Evolutionary conservation across 2,113 vertebrate genomes (phyloP), one percentile per base, ranked within the genome.

Genomic region (Pangasianodon hypophthalmus): DNA sequence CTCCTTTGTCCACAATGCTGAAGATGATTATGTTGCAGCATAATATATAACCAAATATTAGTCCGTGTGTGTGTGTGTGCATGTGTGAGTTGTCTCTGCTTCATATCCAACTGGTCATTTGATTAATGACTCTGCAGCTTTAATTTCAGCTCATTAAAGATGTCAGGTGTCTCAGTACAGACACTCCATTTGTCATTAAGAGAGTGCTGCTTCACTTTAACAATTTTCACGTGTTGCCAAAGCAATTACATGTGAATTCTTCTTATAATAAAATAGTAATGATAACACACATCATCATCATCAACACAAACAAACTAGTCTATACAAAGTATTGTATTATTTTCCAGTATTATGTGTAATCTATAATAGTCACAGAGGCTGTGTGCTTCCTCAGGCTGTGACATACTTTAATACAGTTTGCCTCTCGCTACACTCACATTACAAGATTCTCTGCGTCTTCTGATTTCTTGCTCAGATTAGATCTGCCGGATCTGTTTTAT

Each of bases 91-190:
- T 41, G n/a, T 37, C 18, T 41, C 29, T 4, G 4, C 29, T n/a
- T 41, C 18, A 60, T 64, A 29, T 48, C 19, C 6, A 64, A 32
- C 21, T 24, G 1, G n/a, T 79, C 29, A 69, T 85, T 41, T 85
- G 83, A 82, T 81, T 88, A 48, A 71, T 71, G 75, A 86, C 87
- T 18, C 60, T 50, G 52, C 52, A 81, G 19, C 46, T 88, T 88
- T 91, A 69, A 82, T 88, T 81, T 67, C 32, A 69, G 77, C 52
- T 29, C 41, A 79, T 67, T 4, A 58, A 69, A 58, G 82, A 56
- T 83, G n/a, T 32, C 60, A 7, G 24, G 60, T 52, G 56, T 69
- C 86, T 60, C 37, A n/a, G 41, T 52, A 64, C 14, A 71, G 75
- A 18, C 26, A 50, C 4, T 32, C 16, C 10, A 8, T 60, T 82